These are phyloP conservation scores for Sminthurinus signatus DNA, from an alignment of 1,140 invertebrate genomes.

Conservation along the genomic window DNA sequence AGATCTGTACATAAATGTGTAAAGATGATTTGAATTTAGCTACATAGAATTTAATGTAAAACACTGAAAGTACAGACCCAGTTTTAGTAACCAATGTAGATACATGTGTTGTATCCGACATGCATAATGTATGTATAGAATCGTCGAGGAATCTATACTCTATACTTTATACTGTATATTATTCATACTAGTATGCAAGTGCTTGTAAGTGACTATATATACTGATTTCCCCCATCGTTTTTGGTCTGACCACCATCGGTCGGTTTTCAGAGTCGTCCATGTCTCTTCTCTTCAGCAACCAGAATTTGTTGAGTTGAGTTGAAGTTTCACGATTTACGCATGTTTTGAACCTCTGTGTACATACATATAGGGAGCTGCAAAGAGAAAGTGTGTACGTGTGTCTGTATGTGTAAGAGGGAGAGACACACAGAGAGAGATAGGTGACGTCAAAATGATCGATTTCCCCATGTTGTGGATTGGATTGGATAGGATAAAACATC, in stretches of 20 bases:
- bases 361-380: no score
- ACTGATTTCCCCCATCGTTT: neutral
- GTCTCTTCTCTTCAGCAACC: neutral
- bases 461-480: slow-evolving; percentile 1
- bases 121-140: no score
- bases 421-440: neutral
- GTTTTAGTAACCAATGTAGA: no score
- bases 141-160: no score
- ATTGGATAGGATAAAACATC: slow-evolving; percentile 1
- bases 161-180: no score
- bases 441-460: slow-evolving; percentile 29
- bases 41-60: no score
- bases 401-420: no score
- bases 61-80: no score
- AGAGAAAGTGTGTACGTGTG: no score
- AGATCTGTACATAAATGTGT: no score
- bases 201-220: neutral
- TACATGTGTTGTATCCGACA: no score
- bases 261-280: neutral
- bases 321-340: slow-evolving; percentile 22
- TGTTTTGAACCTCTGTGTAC: slow-evolving; percentile 15
- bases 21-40: no score
- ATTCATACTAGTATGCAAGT: neutral
- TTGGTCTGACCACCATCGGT: neutral
- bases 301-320: slow-evolving; percentile 5